These are phyloP conservation scores for Harpegnathos saltator DNA, from an alignment of 1,140 invertebrate genomes.

Conservation along the genomic window DNA sequence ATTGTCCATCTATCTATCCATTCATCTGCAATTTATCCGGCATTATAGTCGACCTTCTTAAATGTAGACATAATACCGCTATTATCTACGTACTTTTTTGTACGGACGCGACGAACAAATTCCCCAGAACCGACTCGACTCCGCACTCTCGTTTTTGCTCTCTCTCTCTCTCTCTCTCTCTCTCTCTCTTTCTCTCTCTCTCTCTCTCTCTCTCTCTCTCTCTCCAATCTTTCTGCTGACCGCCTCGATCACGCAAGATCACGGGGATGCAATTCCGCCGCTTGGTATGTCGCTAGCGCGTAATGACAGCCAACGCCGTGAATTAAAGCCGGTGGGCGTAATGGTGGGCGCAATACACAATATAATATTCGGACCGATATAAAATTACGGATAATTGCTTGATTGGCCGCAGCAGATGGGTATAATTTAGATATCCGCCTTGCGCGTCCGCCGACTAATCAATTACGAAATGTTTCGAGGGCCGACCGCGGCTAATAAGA, in stretches of 20 bases:
- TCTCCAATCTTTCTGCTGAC: neutral
- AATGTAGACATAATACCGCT: slow-evolving; percentile 18
- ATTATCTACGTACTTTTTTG: neutral
- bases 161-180: too few relatives aligned
- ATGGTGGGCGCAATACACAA: slow-evolving; percentile 55
- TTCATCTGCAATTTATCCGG: slow-evolving; percentile 37
- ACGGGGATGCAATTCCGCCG: slow-evolving; percentile 8
- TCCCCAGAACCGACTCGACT: neutral
- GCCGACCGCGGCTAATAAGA: slow-evolving; percentile 58
- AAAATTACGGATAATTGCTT: slow-evolving; percentile 82
- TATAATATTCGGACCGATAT: slow-evolving; percentile 73
- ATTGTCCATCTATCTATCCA: slow-evolving; percentile 27
- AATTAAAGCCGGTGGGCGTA: slow-evolving; percentile 56
- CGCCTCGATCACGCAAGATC: slow-evolving; percentile 1
- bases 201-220: neutral
- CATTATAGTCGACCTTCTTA: slow-evolving; percentile 32
- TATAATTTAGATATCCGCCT: slow-evolving; percentile 79
- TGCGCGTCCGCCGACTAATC: slow-evolving; percentile 76
- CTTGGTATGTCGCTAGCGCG: slow-evolving; percentile 39
- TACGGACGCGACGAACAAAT: slow-evolving; percentile 5
- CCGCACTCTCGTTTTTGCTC: neutral
- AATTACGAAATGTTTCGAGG: slow-evolving; percentile 75
- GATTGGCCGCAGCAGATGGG: slow-evolving; percentile 77
- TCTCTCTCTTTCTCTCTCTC: neutral
- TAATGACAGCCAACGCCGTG: slow-evolving; percentile 34